phyloP scores from a whole-genome alignment of 2,113 vertebrate genomes.

The Loxodonta africana region DNA sequence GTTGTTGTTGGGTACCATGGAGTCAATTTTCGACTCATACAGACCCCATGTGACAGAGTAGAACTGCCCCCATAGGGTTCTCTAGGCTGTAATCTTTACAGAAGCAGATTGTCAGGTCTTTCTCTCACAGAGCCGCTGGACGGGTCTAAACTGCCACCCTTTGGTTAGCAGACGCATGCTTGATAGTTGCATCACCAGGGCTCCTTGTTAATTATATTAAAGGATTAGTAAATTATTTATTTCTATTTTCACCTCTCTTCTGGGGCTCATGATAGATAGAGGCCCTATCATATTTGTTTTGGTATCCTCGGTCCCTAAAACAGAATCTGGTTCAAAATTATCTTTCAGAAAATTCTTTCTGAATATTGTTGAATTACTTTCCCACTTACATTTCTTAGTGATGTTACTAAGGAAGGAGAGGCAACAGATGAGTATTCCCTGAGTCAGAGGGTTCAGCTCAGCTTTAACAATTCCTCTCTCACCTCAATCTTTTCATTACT shows the following conservation, averaged over 20 bases:
- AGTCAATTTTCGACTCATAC: background rate
- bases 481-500: background rate
- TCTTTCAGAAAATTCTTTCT: background rate
- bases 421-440: background rate
- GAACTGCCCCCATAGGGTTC: background rate
- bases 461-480: background rate
- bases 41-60: background rate
- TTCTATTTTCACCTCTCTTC: background rate
- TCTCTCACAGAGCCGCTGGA: too few species aligned
- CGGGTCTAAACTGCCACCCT: too few species aligned
- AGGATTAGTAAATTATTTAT: background rate
- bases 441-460: background rate
- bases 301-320: background rate
- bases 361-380: background rate
- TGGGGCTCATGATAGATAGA: background rate
- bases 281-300: background rate
- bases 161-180: too few species aligned
- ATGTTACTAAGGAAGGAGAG: background rate
- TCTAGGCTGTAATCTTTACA: background rate
- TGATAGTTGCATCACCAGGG: too few species aligned
- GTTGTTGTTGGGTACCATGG: background rate
- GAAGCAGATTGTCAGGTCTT: too few species aligned
- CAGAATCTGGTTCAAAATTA: background rate
- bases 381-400: background rate
- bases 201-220: background rate